Percentiles rank a stretch among this genome's conserved stretches.
Conservation (phyloP, 2,113 vertebrate genomes). For the Ophiodon elongatus region DNA sequence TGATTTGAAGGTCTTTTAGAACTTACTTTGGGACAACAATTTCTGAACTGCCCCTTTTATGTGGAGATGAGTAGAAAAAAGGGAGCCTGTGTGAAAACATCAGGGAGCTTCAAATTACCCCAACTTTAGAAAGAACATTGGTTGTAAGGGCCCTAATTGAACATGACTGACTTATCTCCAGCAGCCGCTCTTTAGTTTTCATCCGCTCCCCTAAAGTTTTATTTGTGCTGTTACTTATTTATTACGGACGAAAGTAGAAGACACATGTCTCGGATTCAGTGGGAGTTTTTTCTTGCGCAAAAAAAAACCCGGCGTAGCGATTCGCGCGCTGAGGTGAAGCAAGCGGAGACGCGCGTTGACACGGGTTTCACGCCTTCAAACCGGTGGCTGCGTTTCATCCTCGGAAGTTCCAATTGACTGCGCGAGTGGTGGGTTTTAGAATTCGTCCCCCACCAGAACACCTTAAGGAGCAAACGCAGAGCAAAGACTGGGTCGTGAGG, state of each 20-base stretch:
- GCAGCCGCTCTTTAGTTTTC: slow-evolving; percentile 70
- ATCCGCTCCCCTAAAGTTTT: slow-evolving; percentile 76
- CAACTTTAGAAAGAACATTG: slow-evolving; percentile 78
- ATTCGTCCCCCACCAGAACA: slow-evolving; percentile 67
- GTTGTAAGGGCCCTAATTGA: slow-evolving; percentile 83
- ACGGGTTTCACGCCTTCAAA: slow-evolving; percentile 1
- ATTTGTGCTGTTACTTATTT: slow-evolving; percentile 82
- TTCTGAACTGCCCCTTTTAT: slow-evolving; percentile 85
- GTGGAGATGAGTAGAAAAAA: slow-evolving; percentile 83
- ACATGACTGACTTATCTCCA: slow-evolving; percentile 75
- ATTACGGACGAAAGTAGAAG: slow-evolving; percentile 74
- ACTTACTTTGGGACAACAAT: slow-evolving; percentile 87
- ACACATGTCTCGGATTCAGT: slow-evolving; percentile 42
- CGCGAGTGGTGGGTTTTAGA: slow-evolving; percentile 54
- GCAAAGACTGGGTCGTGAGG: slow-evolving; percentile 52
- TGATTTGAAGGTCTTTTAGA: slow-evolving; percentile 86
- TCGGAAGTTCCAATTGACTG: slow-evolving; percentile 58
- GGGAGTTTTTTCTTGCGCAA: slow-evolving; percentile 46
- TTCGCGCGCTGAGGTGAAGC: background rate
- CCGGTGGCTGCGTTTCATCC: slow-evolving; percentile 31
- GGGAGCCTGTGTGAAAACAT: slow-evolving; percentile 80
- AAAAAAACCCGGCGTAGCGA: background rate
- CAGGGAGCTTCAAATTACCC: slow-evolving; percentile 82
- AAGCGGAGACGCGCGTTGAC: background rate
- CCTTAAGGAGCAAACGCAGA: slow-evolving; percentile 61